These are phyloP conservation scores for Xiphias gladius DNA, from an alignment of 2,113 vertebrate species.

Conservation along the genomic window DNA sequence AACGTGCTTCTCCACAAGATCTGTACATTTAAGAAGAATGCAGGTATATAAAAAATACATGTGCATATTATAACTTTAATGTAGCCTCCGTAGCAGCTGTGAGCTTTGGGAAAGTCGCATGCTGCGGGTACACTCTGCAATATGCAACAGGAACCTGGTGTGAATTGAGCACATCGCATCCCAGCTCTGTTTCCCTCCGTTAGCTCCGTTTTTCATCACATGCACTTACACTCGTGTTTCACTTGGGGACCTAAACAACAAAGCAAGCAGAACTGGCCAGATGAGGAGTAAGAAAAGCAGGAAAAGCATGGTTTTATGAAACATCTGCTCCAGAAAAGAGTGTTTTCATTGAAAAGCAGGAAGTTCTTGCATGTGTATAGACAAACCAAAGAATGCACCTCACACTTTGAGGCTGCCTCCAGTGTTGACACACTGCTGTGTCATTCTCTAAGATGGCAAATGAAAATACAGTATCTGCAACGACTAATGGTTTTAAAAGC, in stretches of 20 bases:
- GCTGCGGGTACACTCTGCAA: background rate
- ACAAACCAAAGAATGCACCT: background rate
- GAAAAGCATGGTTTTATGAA: background rate
- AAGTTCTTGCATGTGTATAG: background rate
- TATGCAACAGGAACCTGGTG: background rate
- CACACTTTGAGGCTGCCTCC: background rate
- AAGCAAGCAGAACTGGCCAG: constrained; percentile 11
- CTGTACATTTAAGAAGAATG: background rate
- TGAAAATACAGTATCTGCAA: constrained; percentile 18
- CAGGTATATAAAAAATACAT: background rate
- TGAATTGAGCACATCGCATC: background rate
- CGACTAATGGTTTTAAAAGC: constrained; percentile 44
- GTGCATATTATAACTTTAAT: background rate
- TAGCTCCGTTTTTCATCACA: constrained; percentile 4
- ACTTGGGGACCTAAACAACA: constrained; percentile 25
- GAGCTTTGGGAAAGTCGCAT: background rate
- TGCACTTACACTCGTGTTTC: background rate
- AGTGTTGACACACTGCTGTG: constrained; percentile 16
- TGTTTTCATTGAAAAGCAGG: background rate
- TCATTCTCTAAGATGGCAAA: constrained; percentile 15
- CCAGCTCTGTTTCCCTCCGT: background rate
- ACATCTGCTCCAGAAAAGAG: constrained; percentile 2
- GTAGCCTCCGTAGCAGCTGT: background rate
- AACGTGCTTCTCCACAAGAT: background rate
- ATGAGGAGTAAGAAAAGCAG: background rate